phyloP scores from a whole-genome alignment of 2,888 invertebrate species.

The Stenotaenia linearis region DNA sequence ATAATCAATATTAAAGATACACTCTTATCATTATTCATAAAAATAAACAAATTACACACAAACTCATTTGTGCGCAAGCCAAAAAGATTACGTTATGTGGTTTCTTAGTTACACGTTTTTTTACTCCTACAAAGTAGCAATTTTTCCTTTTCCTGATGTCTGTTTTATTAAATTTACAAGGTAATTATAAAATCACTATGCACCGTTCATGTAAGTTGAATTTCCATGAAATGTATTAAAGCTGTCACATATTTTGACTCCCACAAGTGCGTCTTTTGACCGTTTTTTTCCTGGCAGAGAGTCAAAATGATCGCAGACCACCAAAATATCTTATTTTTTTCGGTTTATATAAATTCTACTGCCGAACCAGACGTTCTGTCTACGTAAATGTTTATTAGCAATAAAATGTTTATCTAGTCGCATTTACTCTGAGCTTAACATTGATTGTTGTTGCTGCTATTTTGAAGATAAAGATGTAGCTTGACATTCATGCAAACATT shows the following conservation, averaged over 20 bases:
- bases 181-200: background rate
- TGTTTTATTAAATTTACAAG: background rate
- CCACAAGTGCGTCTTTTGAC: background rate
- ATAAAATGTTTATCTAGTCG: background rate
- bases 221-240: background rate
- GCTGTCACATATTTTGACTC: background rate
- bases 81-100: no score
- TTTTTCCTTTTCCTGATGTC: no score
- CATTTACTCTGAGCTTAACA: background rate
- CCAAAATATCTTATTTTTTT: background rate
- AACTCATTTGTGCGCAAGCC: no score
- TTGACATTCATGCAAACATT: no score
- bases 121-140: no score
- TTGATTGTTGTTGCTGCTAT: background rate
- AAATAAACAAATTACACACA: background rate
- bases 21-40: background rate
- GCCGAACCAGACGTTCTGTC: background rate
- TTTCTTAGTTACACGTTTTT: no score
- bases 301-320: background rate
- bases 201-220: background rate
- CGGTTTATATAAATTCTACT: background rate
- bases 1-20: background rate
- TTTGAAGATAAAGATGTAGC: no score
- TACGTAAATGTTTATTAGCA: background rate
- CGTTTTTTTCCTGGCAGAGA: background rate